Evolutionary conservation across 30 jellyfish, hydroid and myxozoan genomes (phyloP).

Genomic region (Turritopsis rubra): DNA sequence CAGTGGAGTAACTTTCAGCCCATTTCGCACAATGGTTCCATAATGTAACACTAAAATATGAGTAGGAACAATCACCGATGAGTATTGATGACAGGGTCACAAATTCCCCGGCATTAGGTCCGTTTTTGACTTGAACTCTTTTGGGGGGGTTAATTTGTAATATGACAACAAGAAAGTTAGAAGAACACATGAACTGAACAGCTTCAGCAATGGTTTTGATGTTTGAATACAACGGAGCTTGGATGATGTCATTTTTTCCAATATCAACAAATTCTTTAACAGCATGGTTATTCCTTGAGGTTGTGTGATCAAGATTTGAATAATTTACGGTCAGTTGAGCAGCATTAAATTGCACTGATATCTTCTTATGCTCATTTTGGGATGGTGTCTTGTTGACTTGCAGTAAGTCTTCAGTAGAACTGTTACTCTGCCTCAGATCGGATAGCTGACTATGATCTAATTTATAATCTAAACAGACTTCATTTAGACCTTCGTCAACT

Average conservation of each 20-base stretch:
- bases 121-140: background rate
- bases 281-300: background rate
- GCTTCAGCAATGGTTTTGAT: background rate
- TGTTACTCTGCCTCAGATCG: background rate
- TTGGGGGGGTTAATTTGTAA: background rate
- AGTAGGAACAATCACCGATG: background rate
- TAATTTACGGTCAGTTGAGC: too few relatives aligned
- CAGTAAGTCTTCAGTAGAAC: background rate
- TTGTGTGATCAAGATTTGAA: background rate
- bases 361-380: background rate
- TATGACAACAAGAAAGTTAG: background rate
- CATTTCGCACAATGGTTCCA: conserved; percentile 9
- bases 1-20: background rate
- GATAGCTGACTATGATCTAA: conserved; percentile 2
- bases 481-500: background rate
- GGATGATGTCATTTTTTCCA: background rate
- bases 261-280: background rate
- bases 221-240: background rate
- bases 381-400: background rate
- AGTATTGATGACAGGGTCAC: background rate
- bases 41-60: background rate
- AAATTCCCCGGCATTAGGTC: background rate
- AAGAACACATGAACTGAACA: background rate
- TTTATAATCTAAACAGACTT: background rate
- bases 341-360: background rate